Percentiles rank a stretch among this genome's conserved stretches.
Conservation (phyloP, 2,797 vertebrate species). For the Schizopygopsis pylzovi region DNA sequence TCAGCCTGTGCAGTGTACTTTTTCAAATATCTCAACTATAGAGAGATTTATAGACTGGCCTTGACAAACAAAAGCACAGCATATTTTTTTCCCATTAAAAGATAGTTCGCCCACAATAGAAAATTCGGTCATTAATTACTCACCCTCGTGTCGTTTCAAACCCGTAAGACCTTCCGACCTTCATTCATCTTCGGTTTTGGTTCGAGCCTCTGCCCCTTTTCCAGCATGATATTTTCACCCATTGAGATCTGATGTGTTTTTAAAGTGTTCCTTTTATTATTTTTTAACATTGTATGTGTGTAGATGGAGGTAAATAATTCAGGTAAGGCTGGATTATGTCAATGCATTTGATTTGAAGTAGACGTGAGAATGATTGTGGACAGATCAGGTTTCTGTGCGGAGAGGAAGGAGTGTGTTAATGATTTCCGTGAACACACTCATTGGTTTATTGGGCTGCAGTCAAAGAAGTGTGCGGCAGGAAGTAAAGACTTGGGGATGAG, state of each 20-base stretch:
- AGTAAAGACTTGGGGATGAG: conserved; percentile 6
- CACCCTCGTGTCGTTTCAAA: no score
- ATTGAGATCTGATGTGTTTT: no score
- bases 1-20: neutral
- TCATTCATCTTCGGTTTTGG: no score
- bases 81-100: neutral
- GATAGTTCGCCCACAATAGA: no score
- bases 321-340: neutral
- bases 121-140: no score
- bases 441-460: conserved; percentile 5
- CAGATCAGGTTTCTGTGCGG: conserved; percentile 61
- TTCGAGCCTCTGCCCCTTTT: no score
- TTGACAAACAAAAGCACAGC: neutral
- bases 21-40: neutral
- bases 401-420: conserved; percentile 45
- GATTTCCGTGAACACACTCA: conserved; percentile 45
- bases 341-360: conserved; percentile 44
- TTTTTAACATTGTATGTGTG: neutral
- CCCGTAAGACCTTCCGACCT: no score
- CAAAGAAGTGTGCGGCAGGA: neutral
- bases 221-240: no score
- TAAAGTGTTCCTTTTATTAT: no score
- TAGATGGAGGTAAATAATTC: no score
- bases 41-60: neutral
- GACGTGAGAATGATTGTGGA: conserved; percentile 48